These are phyloP conservation scores for Tragelaphus scriptus DNA, from an alignment of 2,113 vertebrate genomes.

Conservation along the genomic window DNA sequence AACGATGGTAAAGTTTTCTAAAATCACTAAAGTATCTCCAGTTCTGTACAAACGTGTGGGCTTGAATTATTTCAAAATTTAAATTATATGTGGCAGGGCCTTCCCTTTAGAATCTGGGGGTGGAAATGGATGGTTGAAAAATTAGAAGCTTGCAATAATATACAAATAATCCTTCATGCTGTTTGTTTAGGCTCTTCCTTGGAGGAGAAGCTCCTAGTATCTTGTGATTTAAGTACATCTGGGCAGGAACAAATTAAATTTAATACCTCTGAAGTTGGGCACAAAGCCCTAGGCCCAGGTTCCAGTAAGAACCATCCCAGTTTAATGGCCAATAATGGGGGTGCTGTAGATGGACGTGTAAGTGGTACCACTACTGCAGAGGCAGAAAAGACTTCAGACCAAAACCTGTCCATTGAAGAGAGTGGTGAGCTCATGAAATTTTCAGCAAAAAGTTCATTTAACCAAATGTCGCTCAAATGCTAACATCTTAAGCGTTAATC, in stretches of 20 bases:
- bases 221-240: constrained; percentile 86
- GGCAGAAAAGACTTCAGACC: constrained; percentile 81
- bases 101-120: constrained; percentile 23
- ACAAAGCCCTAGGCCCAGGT: constrained; percentile 80
- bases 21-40: not conserved
- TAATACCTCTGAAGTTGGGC: constrained; percentile 82
- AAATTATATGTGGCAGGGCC: not conserved
- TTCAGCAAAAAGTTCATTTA: constrained; percentile 65
- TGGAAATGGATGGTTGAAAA: constrained; percentile 36
- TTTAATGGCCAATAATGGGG: constrained; percentile 84
- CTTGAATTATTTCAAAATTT: constrained; percentile 20
- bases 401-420: constrained; percentile 82
- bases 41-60: not conserved
- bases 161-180: constrained; percentile 81
- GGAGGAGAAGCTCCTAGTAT: constrained; percentile 93
- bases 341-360: constrained; percentile 79
- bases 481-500: constrained; percentile 80
- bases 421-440: constrained; percentile 88
- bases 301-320: constrained; percentile 83
- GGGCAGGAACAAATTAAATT: constrained; percentile 87
- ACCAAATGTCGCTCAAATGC: constrained; percentile 75
- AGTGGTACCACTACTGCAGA: constrained; percentile 81
- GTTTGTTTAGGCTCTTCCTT: constrained; percentile 90
- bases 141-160: not conserved
- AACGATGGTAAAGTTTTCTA: not conserved